Conservation (phyloP, 1,140 invertebrate species). For the Portunus trituberculatus region DNA sequence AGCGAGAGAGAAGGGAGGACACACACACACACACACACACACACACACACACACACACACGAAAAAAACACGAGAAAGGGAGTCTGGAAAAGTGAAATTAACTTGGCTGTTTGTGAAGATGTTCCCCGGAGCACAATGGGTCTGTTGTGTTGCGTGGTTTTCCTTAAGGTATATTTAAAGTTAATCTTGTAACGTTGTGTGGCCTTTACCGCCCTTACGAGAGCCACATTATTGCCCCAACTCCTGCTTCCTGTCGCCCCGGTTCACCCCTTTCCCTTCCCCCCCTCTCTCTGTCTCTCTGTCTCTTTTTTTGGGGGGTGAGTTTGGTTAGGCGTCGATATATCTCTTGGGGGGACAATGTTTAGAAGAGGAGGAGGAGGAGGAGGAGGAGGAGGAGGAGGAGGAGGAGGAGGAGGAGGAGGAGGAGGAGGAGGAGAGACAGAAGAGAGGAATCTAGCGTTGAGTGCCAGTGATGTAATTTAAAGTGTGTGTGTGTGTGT, state of each 20-base stretch:
- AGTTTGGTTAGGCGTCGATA: conserved; percentile 8
- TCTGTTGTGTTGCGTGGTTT: conserved; percentile 68
- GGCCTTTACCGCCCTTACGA: conserved; percentile 45
- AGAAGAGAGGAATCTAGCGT: background rate
- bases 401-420: conserved; percentile 26
- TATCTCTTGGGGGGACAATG: conserved; percentile 32
- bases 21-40: too few species aligned
- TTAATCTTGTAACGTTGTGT: conserved; percentile 62
- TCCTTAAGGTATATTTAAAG: conserved; percentile 43
- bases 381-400: background rate
- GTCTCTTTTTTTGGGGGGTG: background rate
- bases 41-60: background rate
- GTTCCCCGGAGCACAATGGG: conserved; percentile 70
- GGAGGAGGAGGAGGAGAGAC: background rate
- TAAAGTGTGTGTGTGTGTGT: conserved; percentile 5
- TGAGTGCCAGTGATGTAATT: background rate
- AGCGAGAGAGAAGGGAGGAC: background rate
- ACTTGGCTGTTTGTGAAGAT: conserved; percentile 73
- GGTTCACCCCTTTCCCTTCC: background rate
- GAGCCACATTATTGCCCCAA: conserved; percentile 55
- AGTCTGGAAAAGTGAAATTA: conserved; percentile 72
- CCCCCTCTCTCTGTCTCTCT: background rate
- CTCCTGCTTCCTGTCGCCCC: background rate
- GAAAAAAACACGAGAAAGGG: conserved; percentile 51
- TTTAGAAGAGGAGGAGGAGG: background rate